phyloP scores from a whole-genome alignment of 2,797 vertebrate species.

The Tympanoctomys barrerae region DNA sequence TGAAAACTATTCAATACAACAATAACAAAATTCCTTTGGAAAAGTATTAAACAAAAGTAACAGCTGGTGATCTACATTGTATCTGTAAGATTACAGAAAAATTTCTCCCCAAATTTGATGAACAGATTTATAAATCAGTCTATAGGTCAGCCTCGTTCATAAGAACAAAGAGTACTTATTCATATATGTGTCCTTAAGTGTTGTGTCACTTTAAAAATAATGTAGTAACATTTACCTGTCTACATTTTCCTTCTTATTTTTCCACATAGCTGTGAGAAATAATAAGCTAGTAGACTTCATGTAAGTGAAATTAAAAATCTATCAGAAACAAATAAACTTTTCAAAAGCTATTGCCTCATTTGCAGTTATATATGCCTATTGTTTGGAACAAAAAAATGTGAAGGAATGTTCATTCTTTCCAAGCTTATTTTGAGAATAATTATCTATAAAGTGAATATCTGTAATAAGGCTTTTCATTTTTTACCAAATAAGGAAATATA shows the following conservation, averaged over 20 bases:
- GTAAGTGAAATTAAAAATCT: background rate
- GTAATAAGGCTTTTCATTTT: background rate
- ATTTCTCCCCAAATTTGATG: background rate
- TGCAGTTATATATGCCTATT: background rate
- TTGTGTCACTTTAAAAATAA: background rate
- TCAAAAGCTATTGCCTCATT: background rate
- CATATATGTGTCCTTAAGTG: background rate
- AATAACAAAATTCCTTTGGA: conserved; percentile 35
- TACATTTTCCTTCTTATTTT: background rate
- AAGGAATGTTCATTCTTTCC: conserved; percentile 28
- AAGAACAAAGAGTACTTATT: conserved; percentile 35
- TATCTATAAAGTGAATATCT: background rate
- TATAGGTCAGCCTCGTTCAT: background rate
- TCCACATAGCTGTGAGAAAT: background rate
- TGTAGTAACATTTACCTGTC: background rate
- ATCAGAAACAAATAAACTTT: conserved; percentile 29
- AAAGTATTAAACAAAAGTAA: conserved; percentile 66
- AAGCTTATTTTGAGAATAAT: background rate
- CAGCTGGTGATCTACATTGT: background rate
- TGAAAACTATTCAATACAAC: conserved; percentile 1
- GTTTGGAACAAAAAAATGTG: conserved; percentile 30
- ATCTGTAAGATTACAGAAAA: background rate
- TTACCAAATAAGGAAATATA: background rate
- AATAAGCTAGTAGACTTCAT: background rate
- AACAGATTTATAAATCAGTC: conserved; percentile 20